Conservation (phyloP, 1,140 invertebrate genomes). For the Danaus melanippus region DNA sequence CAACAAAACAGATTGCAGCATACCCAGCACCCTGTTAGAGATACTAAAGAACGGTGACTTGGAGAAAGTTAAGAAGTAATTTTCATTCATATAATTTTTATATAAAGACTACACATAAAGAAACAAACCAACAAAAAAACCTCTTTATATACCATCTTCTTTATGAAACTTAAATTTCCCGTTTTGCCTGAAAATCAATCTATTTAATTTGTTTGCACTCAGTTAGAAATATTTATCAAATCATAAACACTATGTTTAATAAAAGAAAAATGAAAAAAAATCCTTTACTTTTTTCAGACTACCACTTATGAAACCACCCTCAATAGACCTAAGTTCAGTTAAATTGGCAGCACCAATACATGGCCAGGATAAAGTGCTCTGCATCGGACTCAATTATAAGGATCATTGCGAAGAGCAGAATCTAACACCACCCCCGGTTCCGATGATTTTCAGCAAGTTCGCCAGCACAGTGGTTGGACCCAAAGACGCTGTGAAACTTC, state of each 20-base stretch:
- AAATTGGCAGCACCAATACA: constrained; percentile 72
- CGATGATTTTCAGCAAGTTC: constrained; percentile 81
- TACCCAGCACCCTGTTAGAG: constrained; percentile 48
- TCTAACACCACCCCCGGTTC: constrained; percentile 74
- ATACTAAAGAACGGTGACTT: constrained; percentile 45
- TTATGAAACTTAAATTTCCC: background rate
- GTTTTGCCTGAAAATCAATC: background rate
- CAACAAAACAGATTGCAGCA: constrained; percentile 39
- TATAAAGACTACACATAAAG: no score
- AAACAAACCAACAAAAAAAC: background rate
- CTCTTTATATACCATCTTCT: background rate
- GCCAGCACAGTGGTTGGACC: constrained; percentile 85
- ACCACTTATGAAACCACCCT: constrained; percentile 21
- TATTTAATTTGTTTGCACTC: no score
- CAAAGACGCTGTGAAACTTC: constrained; percentile 75
- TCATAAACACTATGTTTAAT: background rate
- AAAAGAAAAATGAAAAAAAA: background rate
- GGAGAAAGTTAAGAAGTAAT: constrained; percentile 51
- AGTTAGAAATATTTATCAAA: background rate
- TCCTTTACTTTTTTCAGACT: constrained; percentile 23
- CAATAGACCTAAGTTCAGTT: constrained; percentile 50
- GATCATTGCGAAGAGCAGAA: constrained; percentile 80
- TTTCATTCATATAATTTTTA: constrained; percentile 5
- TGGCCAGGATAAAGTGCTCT: constrained; percentile 77
- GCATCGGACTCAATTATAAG: constrained; percentile 80